These are phyloP conservation scores for zebrafish (Danio rerio) DNA, from an alignment of 2,113 vertebrate genomes.

Conservation along the genomic window DNA sequence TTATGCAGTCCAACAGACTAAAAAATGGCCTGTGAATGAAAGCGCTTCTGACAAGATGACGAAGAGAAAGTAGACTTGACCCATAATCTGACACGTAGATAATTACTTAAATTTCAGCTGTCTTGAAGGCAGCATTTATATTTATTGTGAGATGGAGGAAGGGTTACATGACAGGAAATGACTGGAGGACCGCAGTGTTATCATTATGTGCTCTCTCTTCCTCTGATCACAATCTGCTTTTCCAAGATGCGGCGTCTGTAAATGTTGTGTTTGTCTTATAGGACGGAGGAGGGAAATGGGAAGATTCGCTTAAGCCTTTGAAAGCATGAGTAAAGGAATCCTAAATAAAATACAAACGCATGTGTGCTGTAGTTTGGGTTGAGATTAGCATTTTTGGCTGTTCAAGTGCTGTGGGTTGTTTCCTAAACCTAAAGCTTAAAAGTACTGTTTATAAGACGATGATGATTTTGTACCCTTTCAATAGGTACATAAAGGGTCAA, in stretches of 20 bases:
- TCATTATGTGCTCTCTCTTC: conserved; percentile 43
- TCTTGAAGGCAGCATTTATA: conserved; percentile 11
- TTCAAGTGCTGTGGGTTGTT: conserved; percentile 6
- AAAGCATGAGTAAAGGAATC: background rate
- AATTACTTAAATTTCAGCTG: conserved; percentile 32
- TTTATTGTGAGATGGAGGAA: conserved; percentile 51
- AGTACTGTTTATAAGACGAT: background rate
- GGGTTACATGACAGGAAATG: conserved; percentile 54
- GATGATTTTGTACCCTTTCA: too few species aligned
- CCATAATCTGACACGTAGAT: conserved; percentile 18
- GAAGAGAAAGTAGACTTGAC: conserved; percentile 1
- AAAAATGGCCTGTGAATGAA: conserved; percentile 10
- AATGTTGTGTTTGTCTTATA: conserved; percentile 15
- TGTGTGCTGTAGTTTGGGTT: background rate
- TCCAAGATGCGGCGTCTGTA: background rate
- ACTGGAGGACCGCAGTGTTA: conserved; percentile 51
- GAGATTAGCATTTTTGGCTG: background rate
- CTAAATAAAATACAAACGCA: conserved; percentile 3
- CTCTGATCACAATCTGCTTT: conserved; percentile 52
- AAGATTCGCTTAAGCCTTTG: conserved; percentile 14
- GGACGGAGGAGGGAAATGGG: conserved; percentile 7
- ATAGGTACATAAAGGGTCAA: too few species aligned
- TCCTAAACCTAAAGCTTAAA: conserved; percentile 4
- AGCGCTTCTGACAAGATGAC: background rate
- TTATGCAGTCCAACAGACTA: background rate